Evolutionary conservation across 2,888 invertebrate species (phyloP).

Genomic region (Norana najaformis): DNA sequence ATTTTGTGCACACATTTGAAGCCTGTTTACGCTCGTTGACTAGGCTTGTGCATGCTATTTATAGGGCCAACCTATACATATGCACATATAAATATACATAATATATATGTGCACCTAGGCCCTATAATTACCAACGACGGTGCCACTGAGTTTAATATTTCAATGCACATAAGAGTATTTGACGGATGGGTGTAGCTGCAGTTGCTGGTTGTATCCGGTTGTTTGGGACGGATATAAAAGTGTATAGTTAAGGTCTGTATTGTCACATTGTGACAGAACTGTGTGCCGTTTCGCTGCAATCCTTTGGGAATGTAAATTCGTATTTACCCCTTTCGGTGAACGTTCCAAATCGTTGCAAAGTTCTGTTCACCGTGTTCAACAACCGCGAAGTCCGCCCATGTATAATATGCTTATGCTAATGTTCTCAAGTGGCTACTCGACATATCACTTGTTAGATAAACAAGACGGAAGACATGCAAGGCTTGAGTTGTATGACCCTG

Average conservation of each 20-base stretch:
- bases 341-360: neutral
- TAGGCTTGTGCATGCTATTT: no score
- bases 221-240: neutral
- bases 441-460: no score
- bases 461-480: no score
- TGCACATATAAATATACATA: no score
- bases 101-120: neutral
- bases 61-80: no score
- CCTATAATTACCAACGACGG: neutral
- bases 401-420: no score
- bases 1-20: no score
- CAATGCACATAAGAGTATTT: neutral
- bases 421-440: no score
- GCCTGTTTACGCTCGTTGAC: no score
- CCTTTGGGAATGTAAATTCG: neutral
- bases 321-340: neutral
- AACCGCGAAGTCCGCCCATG: neutral
- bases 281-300: neutral
- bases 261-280: neutral
- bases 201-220: neutral
- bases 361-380: no score
- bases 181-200: neutral
- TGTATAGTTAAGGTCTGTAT: neutral
- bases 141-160: neutral
- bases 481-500: no score